Conservation (phyloP, 2,113 vertebrate species). For the Podilymbus podiceps region DNA sequence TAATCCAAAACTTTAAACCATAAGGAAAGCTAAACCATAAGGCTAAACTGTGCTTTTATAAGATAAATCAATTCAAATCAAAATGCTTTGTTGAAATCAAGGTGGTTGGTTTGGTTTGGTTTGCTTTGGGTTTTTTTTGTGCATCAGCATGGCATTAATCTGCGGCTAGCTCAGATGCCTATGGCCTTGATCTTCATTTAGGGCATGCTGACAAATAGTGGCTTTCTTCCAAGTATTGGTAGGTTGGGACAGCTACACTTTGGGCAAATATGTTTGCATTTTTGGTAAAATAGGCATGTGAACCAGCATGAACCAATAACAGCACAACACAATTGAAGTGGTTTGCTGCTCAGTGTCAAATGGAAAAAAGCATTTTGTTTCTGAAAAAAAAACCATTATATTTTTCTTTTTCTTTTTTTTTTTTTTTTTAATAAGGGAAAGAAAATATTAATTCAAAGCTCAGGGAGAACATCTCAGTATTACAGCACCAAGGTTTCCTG, state of each 20-base stretch:
- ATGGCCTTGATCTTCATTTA: background rate
- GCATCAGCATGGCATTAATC: background rate
- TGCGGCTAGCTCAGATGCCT: background rate
- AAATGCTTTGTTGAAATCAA: background rate
- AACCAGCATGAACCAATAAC: background rate
- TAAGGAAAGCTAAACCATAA: background rate
- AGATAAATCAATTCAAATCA: background rate
- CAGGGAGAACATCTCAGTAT: background rate
- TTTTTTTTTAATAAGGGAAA: background rate
- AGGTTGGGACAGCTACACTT: background rate
- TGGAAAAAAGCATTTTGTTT: background rate
- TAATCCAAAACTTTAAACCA: background rate
- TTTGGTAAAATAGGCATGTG: background rate
- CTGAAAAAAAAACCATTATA: background rate
- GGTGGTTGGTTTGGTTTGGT: too few species aligned
- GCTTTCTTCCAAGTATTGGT: background rate
- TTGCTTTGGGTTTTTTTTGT: too few species aligned
- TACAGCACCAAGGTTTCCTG: background rate
- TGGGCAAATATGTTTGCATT: background rate
- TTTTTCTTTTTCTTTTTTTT: background rate
- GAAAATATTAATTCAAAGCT: background rate
- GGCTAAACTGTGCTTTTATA: background rate
- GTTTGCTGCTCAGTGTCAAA: background rate
- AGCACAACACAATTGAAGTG: background rate
- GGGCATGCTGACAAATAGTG: background rate